phyloP scores from a whole-genome alignment of 1,140 invertebrate genomes.

The Bactericera cockerelli region DNA sequence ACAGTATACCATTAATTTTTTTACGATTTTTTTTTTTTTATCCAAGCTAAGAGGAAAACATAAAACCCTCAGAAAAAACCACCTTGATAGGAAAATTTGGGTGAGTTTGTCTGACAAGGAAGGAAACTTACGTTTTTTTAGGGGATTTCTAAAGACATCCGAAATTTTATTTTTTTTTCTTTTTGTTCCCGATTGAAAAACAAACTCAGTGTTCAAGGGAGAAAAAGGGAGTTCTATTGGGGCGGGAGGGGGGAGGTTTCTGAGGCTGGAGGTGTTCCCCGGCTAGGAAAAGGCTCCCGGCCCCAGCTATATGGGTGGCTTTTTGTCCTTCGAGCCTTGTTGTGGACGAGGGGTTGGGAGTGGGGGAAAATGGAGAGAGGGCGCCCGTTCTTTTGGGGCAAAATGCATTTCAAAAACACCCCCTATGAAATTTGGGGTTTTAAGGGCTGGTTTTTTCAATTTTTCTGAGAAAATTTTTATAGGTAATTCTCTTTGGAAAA shows the following conservation, averaged over 20 bases:
- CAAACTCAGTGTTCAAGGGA: not conserved
- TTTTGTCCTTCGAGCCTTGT: not conserved
- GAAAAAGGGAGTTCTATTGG: not conserved
- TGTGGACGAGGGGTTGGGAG: not conserved
- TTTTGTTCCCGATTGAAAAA: not conserved
- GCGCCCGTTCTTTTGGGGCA: not conserved
- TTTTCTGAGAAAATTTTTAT: too few species aligned
- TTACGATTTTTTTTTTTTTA: too few species aligned
- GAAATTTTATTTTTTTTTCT: not conserved
- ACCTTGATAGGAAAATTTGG: too few species aligned
- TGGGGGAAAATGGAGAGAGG: not conserved
- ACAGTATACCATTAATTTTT: too few species aligned
- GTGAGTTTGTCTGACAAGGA: too few species aligned
- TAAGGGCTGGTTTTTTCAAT: too few species aligned
- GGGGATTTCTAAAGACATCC: too few species aligned
- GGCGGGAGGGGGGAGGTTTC: not conserved
- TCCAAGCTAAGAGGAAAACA: too few species aligned
- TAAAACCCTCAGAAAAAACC: too few species aligned
- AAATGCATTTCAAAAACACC: not conserved
- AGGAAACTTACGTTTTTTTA: too few species aligned
- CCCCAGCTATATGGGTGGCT: not conserved
- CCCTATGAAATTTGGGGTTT: not conserved
- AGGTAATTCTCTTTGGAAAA: too few species aligned
- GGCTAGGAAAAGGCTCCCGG: not conserved
- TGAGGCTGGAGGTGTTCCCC: not conserved